A percentile compares a stretch with the other conserved stretches of the same genome.
phyloP scores from a whole-genome alignment of 2,113 vertebrate genomes.

The Rhinolophus ferrumequinum region DNA sequence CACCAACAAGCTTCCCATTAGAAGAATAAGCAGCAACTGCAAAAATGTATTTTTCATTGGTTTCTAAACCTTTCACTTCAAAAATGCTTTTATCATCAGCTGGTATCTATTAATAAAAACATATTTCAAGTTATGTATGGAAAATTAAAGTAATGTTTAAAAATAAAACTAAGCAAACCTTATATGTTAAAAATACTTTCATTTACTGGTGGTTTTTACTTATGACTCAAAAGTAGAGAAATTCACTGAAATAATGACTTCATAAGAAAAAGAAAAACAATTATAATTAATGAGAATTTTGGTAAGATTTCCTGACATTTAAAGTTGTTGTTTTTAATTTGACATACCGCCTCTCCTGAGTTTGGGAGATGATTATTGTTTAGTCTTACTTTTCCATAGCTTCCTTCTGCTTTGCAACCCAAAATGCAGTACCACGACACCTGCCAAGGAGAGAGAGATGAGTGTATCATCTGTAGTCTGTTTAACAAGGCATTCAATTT shows the following conservation, averaged over 20 bases:
- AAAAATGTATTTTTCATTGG: conserved; percentile 95
- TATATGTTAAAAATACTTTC: background rate
- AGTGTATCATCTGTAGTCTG: background rate
- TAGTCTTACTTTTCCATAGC: conserved; percentile 91
- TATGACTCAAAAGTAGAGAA: conserved; percentile 39
- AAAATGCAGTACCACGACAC: conserved; percentile 95
- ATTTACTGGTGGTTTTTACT: conserved; percentile 38
- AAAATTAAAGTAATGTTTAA: conserved; percentile 13
- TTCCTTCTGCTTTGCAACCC: conserved; percentile 86
- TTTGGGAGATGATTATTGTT: conserved; percentile 90
- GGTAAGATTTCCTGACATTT: conserved; percentile 34
- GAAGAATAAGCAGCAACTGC: conserved; percentile 93
- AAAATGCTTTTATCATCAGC: conserved; percentile 87
- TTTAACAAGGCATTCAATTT: background rate
- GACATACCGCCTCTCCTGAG: conserved; percentile 91
- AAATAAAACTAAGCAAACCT: conserved; percentile 50
- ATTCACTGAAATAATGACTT: conserved; percentile 25
- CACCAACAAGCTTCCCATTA: conserved; percentile 90
- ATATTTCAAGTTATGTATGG: conserved; percentile 54
- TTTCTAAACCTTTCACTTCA: conserved; percentile 89
- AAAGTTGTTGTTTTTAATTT: conserved; percentile 16
- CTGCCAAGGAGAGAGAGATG: conserved; percentile 80
- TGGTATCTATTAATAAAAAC: conserved; percentile 88
- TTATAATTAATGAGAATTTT: background rate
- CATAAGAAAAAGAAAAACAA: background rate